Conservation (phyloP, 2,888 invertebrate species). For the Epinotia ramella region DNA sequence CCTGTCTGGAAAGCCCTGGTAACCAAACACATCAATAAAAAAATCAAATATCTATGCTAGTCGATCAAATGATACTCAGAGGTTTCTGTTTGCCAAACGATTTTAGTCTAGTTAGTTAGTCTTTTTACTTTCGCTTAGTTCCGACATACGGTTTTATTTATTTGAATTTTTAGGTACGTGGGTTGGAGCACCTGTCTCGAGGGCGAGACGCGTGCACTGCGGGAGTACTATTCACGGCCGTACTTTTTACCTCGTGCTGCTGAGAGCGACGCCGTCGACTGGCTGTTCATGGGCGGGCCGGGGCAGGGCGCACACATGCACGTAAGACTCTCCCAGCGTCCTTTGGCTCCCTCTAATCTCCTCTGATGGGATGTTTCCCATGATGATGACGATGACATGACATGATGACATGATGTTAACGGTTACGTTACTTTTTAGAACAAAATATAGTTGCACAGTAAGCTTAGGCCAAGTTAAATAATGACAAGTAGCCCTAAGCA, state of each 20-base stretch:
- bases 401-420: too few species aligned
- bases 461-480: too few species aligned
- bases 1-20: constrained; percentile 88
- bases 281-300: constrained; percentile 98
- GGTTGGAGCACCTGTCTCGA: constrained; percentile 98
- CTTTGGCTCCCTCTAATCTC: neutral
- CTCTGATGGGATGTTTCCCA: too few species aligned
- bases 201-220: constrained; percentile 90
- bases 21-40: neutral
- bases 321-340: constrained; percentile 84
- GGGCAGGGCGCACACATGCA: constrained; percentile 98
- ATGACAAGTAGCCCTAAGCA: too few species aligned
- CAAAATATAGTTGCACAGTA: too few species aligned
- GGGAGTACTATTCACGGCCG: constrained; percentile 92
- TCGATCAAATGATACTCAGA: too few species aligned
- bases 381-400: too few species aligned
- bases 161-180: constrained; percentile 74
- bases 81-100: too few species aligned
- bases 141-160: neutral
- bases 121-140: neutral
- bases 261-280: constrained; percentile 95
- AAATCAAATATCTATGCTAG: too few species aligned
- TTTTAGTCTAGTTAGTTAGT: too few species aligned
- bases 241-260: constrained; percentile 95
- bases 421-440: too few species aligned